Conservation (phyloP, 2,113 vertebrate genomes). For the Puntigrus tetrazona region DNA sequence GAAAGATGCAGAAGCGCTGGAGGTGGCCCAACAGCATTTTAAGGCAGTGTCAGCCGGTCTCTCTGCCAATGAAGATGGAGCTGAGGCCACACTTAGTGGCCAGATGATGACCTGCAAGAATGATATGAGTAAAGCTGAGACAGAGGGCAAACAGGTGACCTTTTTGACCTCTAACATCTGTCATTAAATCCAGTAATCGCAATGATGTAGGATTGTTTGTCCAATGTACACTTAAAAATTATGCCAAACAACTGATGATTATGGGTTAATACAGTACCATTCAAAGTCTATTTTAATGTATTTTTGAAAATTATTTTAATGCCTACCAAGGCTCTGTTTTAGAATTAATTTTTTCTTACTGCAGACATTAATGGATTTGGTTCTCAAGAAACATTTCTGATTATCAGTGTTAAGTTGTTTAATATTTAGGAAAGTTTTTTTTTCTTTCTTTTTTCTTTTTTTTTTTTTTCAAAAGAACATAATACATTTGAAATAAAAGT, state of each 20-base stretch:
- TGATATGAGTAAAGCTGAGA: constrained; percentile 90
- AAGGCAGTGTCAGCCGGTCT: constrained; percentile 88
- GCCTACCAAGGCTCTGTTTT: neutral
- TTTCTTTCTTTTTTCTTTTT: too few species aligned
- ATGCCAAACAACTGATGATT: neutral
- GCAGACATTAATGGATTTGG: too few species aligned
- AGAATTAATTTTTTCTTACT: too few species aligned
- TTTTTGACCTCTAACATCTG: neutral
- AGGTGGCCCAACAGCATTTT: constrained; percentile 85
- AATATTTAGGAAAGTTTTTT: neutral
- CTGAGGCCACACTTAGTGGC: constrained; percentile 84
- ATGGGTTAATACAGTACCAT: neutral
- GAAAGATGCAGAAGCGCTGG: constrained; percentile 76
- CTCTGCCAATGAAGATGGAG: constrained; percentile 85
- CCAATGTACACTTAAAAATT: neutral
- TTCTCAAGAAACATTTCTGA: neutral
- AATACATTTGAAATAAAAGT: neutral
- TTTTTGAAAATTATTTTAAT: neutral
- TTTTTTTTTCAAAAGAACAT: neutral
- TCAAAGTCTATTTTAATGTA: too few species aligned
- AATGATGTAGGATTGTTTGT: neutral
- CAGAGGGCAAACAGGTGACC: constrained; percentile 90
- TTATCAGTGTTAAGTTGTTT: neutral
- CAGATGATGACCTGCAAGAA: constrained; percentile 96
- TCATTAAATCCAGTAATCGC: neutral